Conservation (phyloP, 1,140 invertebrate species). For the Bradysia coprophila region DNA sequence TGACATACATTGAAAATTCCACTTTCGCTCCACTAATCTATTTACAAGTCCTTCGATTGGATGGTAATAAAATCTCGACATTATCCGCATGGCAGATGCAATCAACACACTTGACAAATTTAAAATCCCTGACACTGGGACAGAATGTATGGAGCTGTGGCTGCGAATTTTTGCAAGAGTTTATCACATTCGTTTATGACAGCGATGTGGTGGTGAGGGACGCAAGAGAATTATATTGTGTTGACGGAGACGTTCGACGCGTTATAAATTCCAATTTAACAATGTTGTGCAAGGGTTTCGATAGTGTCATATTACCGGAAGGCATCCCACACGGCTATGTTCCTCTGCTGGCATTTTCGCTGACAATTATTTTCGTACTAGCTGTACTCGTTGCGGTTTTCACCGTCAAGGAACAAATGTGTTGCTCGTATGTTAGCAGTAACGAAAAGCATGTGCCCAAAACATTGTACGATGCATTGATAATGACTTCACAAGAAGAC, state of each 20-base stretch:
- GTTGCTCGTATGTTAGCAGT: constrained; percentile 65
- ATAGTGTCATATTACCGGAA: constrained; percentile 8
- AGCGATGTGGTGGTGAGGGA: constrained; percentile 66
- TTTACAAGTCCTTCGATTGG: constrained; percentile 60
- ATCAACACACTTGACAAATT: constrained; percentile 20
- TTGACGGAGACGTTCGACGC: constrained; percentile 53
- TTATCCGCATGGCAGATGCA: constrained; percentile 17
- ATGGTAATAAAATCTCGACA: constrained; percentile 62
- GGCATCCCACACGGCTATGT: constrained; percentile 52
- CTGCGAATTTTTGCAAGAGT: constrained; percentile 70
- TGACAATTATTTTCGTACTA: constrained; percentile 53
- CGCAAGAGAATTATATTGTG: constrained; percentile 55
- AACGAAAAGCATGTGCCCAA: constrained; percentile 51
- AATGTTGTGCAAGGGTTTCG: constrained; percentile 45
- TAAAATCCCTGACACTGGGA: constrained; percentile 55
- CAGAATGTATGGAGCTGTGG: constrained; percentile 78
- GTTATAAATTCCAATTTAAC: constrained; percentile 48
- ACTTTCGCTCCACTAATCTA: constrained; percentile 58
- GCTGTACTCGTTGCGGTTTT: constrained; percentile 58
- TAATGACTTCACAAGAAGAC: constrained; percentile 83
- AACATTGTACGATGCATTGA: constrained; percentile 80
- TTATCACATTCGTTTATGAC: constrained; percentile 65
- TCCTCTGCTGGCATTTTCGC: constrained; percentile 57
- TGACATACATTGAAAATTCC: constrained; percentile 55
- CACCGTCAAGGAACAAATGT: constrained; percentile 63